Percentiles rank a stretch among this genome's conserved stretches.
Evolutionary conservation across 2,113 vertebrate species (phyloP).

Genomic region (Oenanthe melanoleuca): DNA sequence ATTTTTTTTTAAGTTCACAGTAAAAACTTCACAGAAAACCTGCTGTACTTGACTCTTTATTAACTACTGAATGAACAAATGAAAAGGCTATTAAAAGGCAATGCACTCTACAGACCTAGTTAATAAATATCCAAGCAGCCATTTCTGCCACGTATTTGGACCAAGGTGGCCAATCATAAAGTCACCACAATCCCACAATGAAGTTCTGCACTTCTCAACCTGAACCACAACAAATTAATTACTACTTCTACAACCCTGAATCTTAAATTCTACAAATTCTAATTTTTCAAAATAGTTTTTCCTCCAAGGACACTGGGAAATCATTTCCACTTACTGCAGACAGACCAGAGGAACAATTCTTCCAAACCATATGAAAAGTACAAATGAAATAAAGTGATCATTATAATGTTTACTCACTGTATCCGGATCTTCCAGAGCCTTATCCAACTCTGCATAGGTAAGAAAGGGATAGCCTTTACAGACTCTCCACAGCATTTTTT

Average conservation of each 20-base stretch:
- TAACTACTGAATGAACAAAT: background rate
- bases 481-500: slow-evolving; percentile 94
- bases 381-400: background rate
- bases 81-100: background rate
- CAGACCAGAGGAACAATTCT: background rate
- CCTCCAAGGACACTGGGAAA: background rate
- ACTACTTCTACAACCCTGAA: background rate
- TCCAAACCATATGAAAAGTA: background rate
- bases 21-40: background rate
- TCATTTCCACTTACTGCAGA: background rate
- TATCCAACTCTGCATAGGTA: slow-evolving; percentile 87
- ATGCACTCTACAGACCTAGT: background rate
- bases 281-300: background rate
- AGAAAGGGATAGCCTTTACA: slow-evolving; percentile 96
- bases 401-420: slow-evolving; percentile 76
- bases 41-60: background rate
- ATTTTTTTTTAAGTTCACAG: background rate
- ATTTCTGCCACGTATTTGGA: background rate
- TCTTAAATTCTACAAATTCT: background rate
- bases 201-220: background rate
- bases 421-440: slow-evolving; percentile 86
- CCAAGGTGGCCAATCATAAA: background rate
- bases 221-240: background rate
- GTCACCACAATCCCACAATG: background rate
- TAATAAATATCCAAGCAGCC: slow-evolving; percentile 41